These are phyloP conservation scores for Drosophila nigromelanica DNA, from an alignment of 1,140 invertebrate species.

Conservation along the genomic window DNA sequence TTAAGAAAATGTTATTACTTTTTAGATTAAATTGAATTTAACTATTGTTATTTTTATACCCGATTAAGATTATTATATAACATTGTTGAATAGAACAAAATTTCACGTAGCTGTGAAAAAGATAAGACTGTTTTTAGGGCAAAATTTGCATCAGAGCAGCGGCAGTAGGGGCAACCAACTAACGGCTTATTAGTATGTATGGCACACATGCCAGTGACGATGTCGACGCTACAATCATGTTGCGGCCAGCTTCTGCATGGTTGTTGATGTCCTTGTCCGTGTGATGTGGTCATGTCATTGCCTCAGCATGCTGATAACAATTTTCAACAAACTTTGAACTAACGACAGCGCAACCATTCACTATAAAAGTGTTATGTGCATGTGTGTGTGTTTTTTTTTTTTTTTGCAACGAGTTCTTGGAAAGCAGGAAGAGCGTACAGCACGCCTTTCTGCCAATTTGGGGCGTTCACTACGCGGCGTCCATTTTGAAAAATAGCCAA, in stretches of 20 bases:
- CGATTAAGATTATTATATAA: too few species aligned
- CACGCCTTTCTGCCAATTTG: constrained; percentile 26
- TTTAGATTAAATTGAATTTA: too few species aligned
- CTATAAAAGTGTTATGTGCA: constrained; percentile 10
- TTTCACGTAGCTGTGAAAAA: neutral
- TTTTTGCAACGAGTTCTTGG: constrained; percentile 33
- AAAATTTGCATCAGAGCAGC: constrained; percentile 31
- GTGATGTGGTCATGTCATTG: constrained; percentile 80
- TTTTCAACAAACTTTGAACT: constrained; percentile 80
- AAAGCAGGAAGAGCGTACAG: neutral
- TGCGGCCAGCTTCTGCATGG: constrained; percentile 49
- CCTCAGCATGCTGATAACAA: constrained; percentile 75
- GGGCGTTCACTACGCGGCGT: constrained; percentile 25
- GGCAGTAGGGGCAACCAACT: constrained; percentile 51
- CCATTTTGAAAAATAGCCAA: constrained; percentile 79
- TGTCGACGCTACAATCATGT: constrained; percentile 54
- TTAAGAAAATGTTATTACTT: too few species aligned
- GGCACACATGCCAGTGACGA: constrained; percentile 48
- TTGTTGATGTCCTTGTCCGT: constrained; percentile 54
- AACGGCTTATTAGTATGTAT: constrained; percentile 77
- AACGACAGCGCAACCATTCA: constrained; percentile 61
- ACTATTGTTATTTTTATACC: too few species aligned
- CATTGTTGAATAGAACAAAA: too few species aligned
- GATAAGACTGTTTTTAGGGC: constrained; percentile 10
- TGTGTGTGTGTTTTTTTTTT: constrained; percentile 25